Base-by-base conservation (phyloP, 23 tunicate genomes). In the Phallusia fumigata region DNA sequence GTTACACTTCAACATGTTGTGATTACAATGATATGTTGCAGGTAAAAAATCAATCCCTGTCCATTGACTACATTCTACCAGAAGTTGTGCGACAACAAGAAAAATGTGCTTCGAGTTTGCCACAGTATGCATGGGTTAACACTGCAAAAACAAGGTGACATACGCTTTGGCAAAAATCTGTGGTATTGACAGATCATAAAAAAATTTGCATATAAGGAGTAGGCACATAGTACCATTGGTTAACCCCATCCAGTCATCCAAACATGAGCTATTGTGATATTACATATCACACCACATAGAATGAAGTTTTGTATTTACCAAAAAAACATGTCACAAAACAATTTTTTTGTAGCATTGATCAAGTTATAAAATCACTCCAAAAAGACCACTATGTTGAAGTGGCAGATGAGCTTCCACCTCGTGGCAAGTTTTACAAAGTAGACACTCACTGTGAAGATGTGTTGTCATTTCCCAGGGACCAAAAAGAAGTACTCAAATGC, bases 81-180 rank as follows among this genome's bases (percentile, higher is more conserved):
- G 94, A 94, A 45, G 33, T 75, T 0, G 90, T 94, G 18, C 79
- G 91, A 19, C 80, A 89, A 35, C 94, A 94, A 36, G 98, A 94
- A 73, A 89, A 86, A 83, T 83, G 86, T 74, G 98, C 98, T 18
- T 77, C 91, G 6, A 51, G 79, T 50, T 75, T 94, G 45, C 98
- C 98, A 30, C 98, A 94, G 75, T 90, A 92, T 73, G 76, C 91
- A 0, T 94, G 98, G 98, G 88, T 94, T 18, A 94, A 94, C 84
- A 94, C 98, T 19, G 36, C 82, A 33, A 89, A 94, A 83, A 78
- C 88, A 18, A 94, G 82, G 98, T 94, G 52, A 80, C 18, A 24
- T 58, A 1, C 13, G 16, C 1, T 22, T 3, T 40, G 47, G 10
- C 47, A 40, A 3, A 3, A 40, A 5, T 40, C 10, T 40, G 47